Evolutionary conservation across 1,140 invertebrate genomes (phyloP).

Genomic region (Olivierus martensii): DNA sequence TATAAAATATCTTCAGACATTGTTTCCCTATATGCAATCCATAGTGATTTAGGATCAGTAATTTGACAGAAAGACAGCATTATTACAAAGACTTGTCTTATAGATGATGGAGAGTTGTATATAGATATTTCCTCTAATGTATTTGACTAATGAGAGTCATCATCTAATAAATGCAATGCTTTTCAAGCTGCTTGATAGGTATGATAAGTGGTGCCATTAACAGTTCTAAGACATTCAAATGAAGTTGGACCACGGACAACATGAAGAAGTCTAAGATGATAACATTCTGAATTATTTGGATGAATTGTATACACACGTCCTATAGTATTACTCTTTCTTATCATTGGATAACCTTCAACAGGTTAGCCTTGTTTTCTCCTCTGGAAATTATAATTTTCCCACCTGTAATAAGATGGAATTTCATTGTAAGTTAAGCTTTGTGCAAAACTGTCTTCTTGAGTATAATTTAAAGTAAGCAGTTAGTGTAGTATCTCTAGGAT

Average conservation of each 20-base stretch:
- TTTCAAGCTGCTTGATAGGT: slow-evolving; percentile 31
- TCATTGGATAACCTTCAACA: not conserved
- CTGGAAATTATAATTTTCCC: not conserved
- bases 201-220: slow-evolving; percentile 31
- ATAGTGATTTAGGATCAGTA: slow-evolving; percentile 9
- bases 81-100: slow-evolving; percentile 26
- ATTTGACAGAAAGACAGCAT: slow-evolving; percentile 28
- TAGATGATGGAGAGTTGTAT: slow-evolving; percentile 26
- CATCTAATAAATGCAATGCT: slow-evolving; percentile 25
- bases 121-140: slow-evolving; percentile 28
- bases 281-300: slow-evolving; percentile 25
- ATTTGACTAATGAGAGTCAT: slow-evolving; percentile 29
- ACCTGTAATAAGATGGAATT: not conserved
- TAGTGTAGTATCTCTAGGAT: slow-evolving; percentile 6
- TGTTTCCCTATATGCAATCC: slow-evolving; percentile 10
- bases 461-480: slow-evolving; percentile 4
- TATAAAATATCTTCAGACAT: slow-evolving; percentile 10
- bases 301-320: slow-evolving; percentile 11
- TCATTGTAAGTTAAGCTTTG: not conserved
- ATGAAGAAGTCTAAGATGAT: slow-evolving; percentile 31
- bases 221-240: slow-evolving; percentile 30
- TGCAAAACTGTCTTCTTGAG: slow-evolving; percentile 9
- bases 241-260: slow-evolving; percentile 30
- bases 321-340: slow-evolving; percentile 2
- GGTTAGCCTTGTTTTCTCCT: not conserved